phyloP scores from a whole-genome alignment of 2,113 vertebrate genomes.

The Tachuris rubrigastra region DNA sequence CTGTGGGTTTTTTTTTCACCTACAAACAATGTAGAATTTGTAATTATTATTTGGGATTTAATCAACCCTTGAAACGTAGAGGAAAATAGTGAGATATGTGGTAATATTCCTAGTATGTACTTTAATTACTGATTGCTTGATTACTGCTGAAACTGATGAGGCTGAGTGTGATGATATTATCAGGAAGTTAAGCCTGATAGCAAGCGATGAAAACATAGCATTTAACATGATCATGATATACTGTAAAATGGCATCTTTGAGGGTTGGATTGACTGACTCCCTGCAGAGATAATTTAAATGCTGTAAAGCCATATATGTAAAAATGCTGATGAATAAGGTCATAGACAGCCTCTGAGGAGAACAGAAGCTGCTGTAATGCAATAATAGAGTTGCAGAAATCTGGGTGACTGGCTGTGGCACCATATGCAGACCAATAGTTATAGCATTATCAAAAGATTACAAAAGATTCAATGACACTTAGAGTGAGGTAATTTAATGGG shows the following conservation, averaged over 20 bases:
- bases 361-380: not conserved
- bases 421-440: not conserved
- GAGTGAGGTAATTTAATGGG: not conserved
- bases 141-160: constrained; percentile 43
- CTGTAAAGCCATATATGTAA: not conserved
- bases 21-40: not conserved
- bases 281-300: not conserved
- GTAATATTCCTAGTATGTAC: not conserved
- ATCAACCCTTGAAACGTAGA: not conserved
- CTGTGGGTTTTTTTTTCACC: not conserved
- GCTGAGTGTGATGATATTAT: not conserved
- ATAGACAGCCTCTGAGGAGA: not conserved
- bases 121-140: constrained; percentile 42
- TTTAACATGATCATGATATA: not conserved
- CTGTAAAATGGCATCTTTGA: not conserved
- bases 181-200: constrained; percentile 12
- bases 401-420: not conserved
- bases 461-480: not conserved
- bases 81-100: not conserved
- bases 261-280: not conserved
- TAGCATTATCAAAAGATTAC: not conserved
- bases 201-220: constrained; percentile 5
- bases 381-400: not conserved
- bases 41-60: constrained; percentile 2
- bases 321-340: not conserved